These are phyloP conservation scores for Aphidius gifuensis DNA, from an alignment of 1,140 invertebrate genomes.

Conservation along the genomic window DNA sequence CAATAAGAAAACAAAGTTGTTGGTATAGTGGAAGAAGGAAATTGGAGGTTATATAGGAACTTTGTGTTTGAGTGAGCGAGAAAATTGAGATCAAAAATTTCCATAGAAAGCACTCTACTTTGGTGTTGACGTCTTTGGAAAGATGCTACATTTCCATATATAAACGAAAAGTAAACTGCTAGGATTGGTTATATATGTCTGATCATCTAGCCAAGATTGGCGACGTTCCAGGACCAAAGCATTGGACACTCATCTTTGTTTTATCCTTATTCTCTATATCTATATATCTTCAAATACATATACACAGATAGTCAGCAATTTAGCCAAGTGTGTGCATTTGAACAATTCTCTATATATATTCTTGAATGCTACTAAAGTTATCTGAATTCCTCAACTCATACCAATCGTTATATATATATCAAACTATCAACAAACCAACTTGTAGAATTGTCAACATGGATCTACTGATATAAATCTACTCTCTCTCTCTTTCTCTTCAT, in stretches of 20 bases:
- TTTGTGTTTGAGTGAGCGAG: too few relatives aligned
- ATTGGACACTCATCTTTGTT: constrained; percentile 22
- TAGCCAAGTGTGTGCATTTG: constrained; percentile 25
- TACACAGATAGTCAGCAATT: constrained; percentile 40
- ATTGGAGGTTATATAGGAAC: too few relatives aligned
- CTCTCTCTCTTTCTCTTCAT: too few relatives aligned
- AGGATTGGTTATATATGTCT: constrained; percentile 26
- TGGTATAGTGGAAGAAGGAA: too few relatives aligned
- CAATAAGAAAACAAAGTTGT: too few relatives aligned
- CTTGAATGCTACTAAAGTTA: constrained; percentile 17
- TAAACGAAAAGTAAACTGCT: constrained; percentile 28
- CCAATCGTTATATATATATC: background rate
- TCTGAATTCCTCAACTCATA: background rate
- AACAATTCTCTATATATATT: constrained; percentile 8
- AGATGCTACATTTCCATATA: constrained; percentile 38
- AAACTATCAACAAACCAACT: constrained; percentile 9
- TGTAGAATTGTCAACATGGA: constrained; percentile 21
- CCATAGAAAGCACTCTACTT: constrained; percentile 19
- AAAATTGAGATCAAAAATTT: constrained; percentile 13
- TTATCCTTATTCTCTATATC: too few relatives aligned
- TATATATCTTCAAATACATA: constrained; percentile 14
- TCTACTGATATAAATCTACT: background rate
- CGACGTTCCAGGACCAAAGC: constrained; percentile 25
- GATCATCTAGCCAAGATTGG: constrained; percentile 30
- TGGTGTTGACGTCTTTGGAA: constrained; percentile 18